Base-by-base conservation (phyloP, 2,113 vertebrate genomes). In the Pundamilia nyererei region DNA sequence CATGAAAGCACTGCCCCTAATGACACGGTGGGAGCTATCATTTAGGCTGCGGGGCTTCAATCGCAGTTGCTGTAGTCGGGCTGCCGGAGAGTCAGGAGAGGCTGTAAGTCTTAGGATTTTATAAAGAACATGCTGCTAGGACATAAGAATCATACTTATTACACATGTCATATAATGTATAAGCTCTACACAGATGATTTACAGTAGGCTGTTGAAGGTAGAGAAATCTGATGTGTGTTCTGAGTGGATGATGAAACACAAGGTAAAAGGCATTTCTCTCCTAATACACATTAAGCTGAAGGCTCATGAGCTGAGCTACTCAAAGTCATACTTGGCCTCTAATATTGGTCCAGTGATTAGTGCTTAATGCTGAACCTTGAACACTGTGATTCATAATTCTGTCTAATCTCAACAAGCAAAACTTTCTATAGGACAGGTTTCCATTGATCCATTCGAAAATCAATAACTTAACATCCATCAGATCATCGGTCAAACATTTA, bases 1-100 rank as follows among this genome's bases (percentile, higher is more conserved):
- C 87, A 47, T 94, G 94, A 75, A 75, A 75, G 24, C 68, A 75
- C 68, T 93, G 93, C 96, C 97, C 96, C 93, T 93, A 95, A 96
- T 97, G 97, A 98, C 97, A 98, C 92, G 95, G 94, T 96, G 96
- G 96, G 97, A 96, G 95, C 92, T 91, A 92, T 94, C 95, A 93
- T 96, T 97, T 96, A 97, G 97, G 96, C 96, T 96, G 91, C 15
- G 15, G 91, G 77, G 89, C 96, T 97, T 97, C 94, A 92, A 94
- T 93, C 93, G 80, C 84, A 77, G 83, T 33, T 82, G 80, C 89
- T 89, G 85, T 83, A 83, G 91, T 93, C 70, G 68, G 89, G 83
- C 75, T 85, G 87, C 80, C 29, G 72, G 29, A 81, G 86, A 85
- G 86, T 60, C 79, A 80, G 38, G 31, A 81, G 65, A 79, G 26